These are phyloP conservation scores for Pseudomugil tenellus DNA, from an alignment of 2,797 vertebrate genomes.

Conservation along the genomic window DNA sequence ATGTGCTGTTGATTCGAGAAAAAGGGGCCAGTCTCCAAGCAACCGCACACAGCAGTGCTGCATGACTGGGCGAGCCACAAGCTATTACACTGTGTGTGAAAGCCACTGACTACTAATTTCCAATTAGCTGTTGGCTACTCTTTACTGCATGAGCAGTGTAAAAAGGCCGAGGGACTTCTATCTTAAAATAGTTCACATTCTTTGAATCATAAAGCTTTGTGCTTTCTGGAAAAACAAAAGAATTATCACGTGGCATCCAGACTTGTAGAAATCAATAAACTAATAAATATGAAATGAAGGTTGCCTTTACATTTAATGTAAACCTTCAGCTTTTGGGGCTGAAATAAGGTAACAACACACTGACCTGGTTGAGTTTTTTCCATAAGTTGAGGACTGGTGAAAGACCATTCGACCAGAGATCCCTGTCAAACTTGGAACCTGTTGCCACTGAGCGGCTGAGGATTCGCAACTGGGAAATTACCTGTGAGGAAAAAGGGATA, in stretches of 20 bases:
- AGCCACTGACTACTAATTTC: constrained; percentile 43
- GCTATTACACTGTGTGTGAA: constrained; percentile 22
- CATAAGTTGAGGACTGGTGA: constrained; percentile 94
- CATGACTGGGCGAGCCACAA: constrained; percentile 19
- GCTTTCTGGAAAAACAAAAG: neutral
- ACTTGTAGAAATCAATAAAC: neutral
- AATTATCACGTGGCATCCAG: neutral
- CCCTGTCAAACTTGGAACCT: constrained; percentile 94
- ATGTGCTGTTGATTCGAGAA: constrained; percentile 57
- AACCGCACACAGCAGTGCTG: constrained; percentile 50
- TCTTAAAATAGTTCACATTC: constrained; percentile 7
- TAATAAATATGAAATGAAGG: neutral
- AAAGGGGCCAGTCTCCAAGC: constrained; percentile 63
- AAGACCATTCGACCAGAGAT: constrained; percentile 93
- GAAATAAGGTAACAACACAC: neutral
- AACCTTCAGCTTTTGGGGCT: neutral
- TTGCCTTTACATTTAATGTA: no score
- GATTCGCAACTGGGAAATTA: constrained; percentile 93
- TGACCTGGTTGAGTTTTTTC: constrained; percentile 97
- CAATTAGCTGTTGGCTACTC: constrained; percentile 45
- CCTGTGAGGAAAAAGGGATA: constrained; percentile 73
- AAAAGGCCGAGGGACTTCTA: constrained; percentile 1
- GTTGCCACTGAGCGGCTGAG: constrained; percentile 89
- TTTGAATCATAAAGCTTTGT: neutral
- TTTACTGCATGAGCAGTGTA: constrained; percentile 8